These are phyloP conservation scores for Musca domestica DNA, from an alignment of 1,140 invertebrate genomes.

Conservation along the genomic window DNA sequence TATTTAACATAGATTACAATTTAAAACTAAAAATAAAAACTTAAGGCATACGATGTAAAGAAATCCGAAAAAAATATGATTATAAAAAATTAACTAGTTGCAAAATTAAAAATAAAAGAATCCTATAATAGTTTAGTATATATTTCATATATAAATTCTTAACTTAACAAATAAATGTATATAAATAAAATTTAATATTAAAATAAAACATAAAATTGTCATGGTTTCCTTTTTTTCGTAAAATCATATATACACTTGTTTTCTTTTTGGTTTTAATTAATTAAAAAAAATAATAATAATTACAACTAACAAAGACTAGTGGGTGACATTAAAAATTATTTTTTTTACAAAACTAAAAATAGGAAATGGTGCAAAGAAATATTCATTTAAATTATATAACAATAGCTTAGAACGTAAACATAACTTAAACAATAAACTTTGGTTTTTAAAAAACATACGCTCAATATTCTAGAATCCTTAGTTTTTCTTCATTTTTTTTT, in stretches of 20 bases:
- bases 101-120: neutral
- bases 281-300: neutral
- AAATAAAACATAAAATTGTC: neutral
- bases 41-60: constrained; percentile 8
- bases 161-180: neutral
- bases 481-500: neutral
- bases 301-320: constrained; percentile 20
- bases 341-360: neutral
- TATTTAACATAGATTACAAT: constrained; percentile 5
- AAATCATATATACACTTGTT: constrained; percentile 1
- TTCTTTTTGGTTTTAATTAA: neutral
- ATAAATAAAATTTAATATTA: neutral
- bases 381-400: neutral
- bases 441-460: constrained; percentile 21
- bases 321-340: constrained; percentile 1
- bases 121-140: neutral
- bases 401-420: neutral
- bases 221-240: too few species aligned
- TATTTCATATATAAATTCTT: too few species aligned
- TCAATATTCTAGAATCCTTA: neutral
- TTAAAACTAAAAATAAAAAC: neutral
- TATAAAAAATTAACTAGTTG: neutral
- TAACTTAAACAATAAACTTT: constrained; percentile 15
- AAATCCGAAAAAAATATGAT: neutral
- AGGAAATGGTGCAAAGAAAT: neutral